Conservation (phyloP, 2,797 vertebrate species). For the Limosa lapponica region DNA sequence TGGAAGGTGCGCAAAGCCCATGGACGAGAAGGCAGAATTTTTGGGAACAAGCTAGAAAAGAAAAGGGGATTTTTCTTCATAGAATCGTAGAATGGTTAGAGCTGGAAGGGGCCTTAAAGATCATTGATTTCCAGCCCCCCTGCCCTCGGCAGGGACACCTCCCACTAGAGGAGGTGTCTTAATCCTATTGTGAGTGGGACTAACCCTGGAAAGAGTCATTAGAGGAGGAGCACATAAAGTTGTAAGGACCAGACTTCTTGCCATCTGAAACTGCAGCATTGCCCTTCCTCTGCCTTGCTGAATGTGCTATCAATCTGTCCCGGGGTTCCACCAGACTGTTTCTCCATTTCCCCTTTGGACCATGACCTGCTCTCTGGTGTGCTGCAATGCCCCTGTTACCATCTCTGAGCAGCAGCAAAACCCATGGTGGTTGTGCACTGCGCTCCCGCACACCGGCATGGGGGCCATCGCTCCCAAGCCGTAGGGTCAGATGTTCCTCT, state of each 20-base stretch:
- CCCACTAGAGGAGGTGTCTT: neutral
- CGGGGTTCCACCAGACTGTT: fast-evolving
- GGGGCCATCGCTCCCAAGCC: fast-evolving
- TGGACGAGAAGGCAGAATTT: neutral
- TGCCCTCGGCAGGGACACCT: too few relatives aligned
- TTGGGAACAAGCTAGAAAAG: neutral
- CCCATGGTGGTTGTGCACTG: neutral
- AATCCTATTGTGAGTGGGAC: neutral
- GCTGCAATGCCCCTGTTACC: neutral
- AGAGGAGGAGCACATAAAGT: neutral
- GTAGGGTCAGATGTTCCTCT: neutral
- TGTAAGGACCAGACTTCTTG: neutral
- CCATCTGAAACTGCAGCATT: neutral
- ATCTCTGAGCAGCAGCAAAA: neutral
- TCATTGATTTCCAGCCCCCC: too few relatives aligned
- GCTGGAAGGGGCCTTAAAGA: too few relatives aligned
- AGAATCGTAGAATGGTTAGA: too few relatives aligned
- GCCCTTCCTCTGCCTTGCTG: neutral
- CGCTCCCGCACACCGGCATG: neutral
- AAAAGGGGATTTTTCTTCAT: neutral
- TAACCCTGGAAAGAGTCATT: neutral
- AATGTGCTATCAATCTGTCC: fast-evolving
- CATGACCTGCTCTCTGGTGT: neutral
- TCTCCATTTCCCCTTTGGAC: neutral
- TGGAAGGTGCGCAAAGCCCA: neutral